These are phyloP conservation scores for Gobius niger DNA, from an alignment of 2,113 vertebrate species.

Conservation along the genomic window DNA sequence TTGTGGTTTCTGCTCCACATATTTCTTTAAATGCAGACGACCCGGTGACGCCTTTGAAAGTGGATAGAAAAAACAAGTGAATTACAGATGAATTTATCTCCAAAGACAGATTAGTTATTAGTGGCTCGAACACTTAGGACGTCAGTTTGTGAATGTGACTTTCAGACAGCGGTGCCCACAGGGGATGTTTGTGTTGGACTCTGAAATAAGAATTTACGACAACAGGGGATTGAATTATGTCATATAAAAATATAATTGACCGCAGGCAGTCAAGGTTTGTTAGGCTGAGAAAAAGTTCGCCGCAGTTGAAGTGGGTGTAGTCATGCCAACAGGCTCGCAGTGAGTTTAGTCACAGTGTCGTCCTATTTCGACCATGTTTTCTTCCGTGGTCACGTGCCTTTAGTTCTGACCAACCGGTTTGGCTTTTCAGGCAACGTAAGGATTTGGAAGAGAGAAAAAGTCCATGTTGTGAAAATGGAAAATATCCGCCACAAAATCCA, in stretches of 20 bases:
- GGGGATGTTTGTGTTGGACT: slow-evolving; percentile 43
- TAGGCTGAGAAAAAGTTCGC: not conserved
- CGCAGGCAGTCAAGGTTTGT: not conserved
- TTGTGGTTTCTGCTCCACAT: slow-evolving; percentile 56
- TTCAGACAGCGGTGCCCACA: slow-evolving; percentile 42
- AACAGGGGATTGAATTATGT: slow-evolving; percentile 16
- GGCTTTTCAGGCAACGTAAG: too few species aligned
- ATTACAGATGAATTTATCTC: slow-evolving; percentile 52
- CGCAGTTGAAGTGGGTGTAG: too few species aligned
- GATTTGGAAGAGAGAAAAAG: too few species aligned
- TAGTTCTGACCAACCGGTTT: too few species aligned
- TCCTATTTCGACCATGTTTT: too few species aligned
- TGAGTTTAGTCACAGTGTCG: too few species aligned
- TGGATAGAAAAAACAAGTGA: slow-evolving; percentile 17
- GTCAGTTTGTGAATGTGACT: slow-evolving; percentile 63
- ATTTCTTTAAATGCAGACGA: slow-evolving; percentile 58
- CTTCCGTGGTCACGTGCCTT: too few species aligned
- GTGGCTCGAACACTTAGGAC: slow-evolving; percentile 51
- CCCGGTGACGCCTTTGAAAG: slow-evolving; percentile 42
- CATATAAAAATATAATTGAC: slow-evolving; percentile 5
- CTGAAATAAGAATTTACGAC: slow-evolving; percentile 7
- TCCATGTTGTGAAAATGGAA: too few species aligned
- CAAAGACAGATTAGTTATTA: slow-evolving; percentile 53
- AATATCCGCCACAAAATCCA: too few species aligned
- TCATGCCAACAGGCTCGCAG: too few species aligned